phyloP scores from a whole-genome alignment of 1,140 invertebrate species.

The Pollicipes pollicipes region DNA sequence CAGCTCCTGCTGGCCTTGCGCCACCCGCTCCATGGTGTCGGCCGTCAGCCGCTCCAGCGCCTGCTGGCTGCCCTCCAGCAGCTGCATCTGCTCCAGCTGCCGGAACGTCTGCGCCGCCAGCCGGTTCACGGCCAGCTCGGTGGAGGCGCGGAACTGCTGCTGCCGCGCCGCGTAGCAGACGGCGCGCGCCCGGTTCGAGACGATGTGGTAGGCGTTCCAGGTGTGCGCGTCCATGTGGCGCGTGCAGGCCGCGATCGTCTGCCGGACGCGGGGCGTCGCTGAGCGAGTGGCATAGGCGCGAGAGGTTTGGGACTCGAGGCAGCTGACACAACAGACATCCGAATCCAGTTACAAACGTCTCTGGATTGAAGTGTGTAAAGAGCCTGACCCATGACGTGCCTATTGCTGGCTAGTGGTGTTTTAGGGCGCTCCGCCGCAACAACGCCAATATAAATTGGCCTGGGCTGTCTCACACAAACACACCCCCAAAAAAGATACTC shows the following conservation, averaged over 20 bases:
- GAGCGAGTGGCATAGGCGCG: no score
- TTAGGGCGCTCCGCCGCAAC: no score
- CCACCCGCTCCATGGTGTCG: background rate
- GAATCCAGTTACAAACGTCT: no score
- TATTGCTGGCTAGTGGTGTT: no score
- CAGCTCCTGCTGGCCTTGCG: background rate
- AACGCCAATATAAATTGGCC: no score
- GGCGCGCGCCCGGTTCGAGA: slow-evolving; percentile 45
- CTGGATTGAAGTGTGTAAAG: no score
- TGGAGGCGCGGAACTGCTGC: slow-evolving; percentile 43
- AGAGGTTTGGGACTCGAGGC: slow-evolving; percentile 14
- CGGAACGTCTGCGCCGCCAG: slow-evolving; percentile 23
- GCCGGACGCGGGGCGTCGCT: slow-evolving; percentile 7
- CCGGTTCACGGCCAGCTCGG: slow-evolving; percentile 46
- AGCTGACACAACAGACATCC: no score
- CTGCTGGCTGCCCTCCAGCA: background rate
- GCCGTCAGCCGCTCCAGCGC: background rate
- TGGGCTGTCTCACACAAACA: no score
- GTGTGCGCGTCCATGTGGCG: slow-evolving; percentile 43
- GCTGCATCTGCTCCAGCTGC: background rate
- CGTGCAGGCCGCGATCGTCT: slow-evolving; percentile 43
- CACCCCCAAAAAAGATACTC: no score
- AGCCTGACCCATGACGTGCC: no score
- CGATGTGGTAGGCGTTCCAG: slow-evolving; percentile 52
- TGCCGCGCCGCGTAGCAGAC: slow-evolving; percentile 45